phyloP scores from a whole-genome alignment of 2,113 vertebrate genomes.

The Copsychus sechellarum region DNA sequence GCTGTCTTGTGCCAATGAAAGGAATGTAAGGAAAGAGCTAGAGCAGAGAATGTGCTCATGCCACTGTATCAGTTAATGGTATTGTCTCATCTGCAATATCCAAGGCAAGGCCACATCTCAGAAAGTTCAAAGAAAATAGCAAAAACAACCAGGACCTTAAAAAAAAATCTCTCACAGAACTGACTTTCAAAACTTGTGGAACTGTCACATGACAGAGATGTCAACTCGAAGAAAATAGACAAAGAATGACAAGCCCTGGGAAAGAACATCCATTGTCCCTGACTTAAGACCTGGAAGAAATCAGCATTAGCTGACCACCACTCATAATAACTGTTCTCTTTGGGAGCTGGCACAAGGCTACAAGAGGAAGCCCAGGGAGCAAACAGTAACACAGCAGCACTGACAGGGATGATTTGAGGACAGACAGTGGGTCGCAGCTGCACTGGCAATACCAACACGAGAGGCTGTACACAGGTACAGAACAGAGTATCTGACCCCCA shows the following conservation, averaged over 20 bases:
- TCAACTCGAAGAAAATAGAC: not conserved
- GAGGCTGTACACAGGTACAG: not conserved
- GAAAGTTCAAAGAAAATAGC: not conserved
- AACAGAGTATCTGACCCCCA: not conserved
- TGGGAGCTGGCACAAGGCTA: not conserved
- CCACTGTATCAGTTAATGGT: not conserved
- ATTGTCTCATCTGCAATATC: not conserved
- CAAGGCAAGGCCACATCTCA: not conserved
- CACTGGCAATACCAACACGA: not conserved
- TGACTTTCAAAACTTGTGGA: not conserved
- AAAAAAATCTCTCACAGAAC: not conserved
- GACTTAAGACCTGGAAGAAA: not conserved
- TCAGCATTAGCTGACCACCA: not conserved
- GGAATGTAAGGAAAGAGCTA: fast-evolving
- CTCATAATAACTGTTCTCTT: not conserved
- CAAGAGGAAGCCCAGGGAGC: not conserved
- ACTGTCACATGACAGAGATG: not conserved
- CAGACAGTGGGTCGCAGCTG: not conserved
- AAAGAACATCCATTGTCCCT: fast-evolving
- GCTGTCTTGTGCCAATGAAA: not conserved
- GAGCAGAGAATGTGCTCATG: not conserved
- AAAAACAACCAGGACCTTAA: not conserved
- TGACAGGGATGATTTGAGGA: fast-evolving
- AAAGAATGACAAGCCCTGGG: not conserved
- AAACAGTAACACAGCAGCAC: not conserved